Evolutionary conservation across 2,113 vertebrate genomes (phyloP).

Genomic region (Lathamus discolor): DNA sequence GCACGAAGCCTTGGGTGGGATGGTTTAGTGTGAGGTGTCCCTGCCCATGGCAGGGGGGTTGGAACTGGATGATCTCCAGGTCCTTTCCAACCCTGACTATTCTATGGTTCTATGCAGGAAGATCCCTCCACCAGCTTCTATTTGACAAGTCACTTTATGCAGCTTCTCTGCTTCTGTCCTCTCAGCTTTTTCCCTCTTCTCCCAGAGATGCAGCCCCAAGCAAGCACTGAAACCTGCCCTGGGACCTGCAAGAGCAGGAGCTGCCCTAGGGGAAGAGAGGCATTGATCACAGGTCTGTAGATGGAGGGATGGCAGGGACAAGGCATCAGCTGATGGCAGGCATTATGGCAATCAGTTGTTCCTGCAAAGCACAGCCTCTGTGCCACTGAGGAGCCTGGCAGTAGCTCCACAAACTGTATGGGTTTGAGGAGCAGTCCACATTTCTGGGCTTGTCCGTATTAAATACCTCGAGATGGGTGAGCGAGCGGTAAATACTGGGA

Average conservation of each 20-base stretch:
- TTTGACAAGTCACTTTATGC: neutral
- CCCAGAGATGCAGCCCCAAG: fast-evolving
- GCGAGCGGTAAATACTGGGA: neutral
- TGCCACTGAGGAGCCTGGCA: neutral
- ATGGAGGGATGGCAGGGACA: neutral
- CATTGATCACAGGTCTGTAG: neutral
- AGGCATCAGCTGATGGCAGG: neutral
- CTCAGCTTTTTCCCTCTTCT: neutral
- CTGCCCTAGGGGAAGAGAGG: neutral
- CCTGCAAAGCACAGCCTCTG: neutral
- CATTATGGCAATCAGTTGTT: neutral
- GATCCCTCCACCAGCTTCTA: neutral
- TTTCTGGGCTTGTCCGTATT: neutral
- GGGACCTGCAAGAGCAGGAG: neutral
- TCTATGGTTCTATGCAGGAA: neutral
- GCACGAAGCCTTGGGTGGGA: too few species aligned
- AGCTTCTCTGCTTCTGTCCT: neutral
- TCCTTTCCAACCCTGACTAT: too few species aligned
- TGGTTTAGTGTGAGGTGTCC: too few species aligned
- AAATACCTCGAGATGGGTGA: neutral
- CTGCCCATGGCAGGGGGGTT: too few species aligned
- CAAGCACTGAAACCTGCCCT: neutral
- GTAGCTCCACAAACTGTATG: neutral
- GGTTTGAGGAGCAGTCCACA: neutral
- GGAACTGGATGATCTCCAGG: too few species aligned